Conservation (phyloP, 2,888 invertebrate genomes). For the Mimachlamys varia region DNA sequence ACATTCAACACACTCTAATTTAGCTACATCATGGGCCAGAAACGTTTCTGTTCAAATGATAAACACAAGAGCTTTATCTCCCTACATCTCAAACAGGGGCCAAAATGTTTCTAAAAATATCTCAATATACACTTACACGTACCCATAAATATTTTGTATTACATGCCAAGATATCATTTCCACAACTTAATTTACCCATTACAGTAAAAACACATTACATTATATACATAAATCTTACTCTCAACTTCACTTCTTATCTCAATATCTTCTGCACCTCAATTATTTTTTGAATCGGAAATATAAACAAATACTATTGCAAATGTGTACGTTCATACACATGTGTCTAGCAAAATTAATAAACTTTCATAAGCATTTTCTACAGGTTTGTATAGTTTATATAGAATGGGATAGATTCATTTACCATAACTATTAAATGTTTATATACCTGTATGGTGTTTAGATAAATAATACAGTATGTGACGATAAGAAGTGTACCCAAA, state of each 20-base stretch:
- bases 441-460: too few relatives aligned
- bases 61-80: neutral
- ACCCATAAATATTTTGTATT: neutral
- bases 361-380: too few relatives aligned
- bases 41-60: neutral
- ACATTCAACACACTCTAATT: neutral
- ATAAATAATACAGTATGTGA: too few relatives aligned
- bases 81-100: neutral
- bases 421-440: too few relatives aligned
- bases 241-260: neutral
- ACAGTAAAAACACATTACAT: neutral
- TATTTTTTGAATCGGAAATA: neutral
- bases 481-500: too few relatives aligned
- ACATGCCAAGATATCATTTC: neutral
- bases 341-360: too few relatives aligned
- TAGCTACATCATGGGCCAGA: neutral
- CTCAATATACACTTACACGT: neutral
- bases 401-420: too few relatives aligned
- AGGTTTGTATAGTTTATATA: too few relatives aligned
- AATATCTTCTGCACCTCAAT: neutral
- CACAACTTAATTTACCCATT: neutral
- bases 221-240: slow-evolving; percentile 6
- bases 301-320: too few relatives aligned
- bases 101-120: slow-evolving; percentile 4
- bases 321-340: too few relatives aligned